These are phyloP conservation scores for Ochropacha duplaris DNA, from an alignment of 2,888 invertebrate species.

Conservation along the genomic window DNA sequence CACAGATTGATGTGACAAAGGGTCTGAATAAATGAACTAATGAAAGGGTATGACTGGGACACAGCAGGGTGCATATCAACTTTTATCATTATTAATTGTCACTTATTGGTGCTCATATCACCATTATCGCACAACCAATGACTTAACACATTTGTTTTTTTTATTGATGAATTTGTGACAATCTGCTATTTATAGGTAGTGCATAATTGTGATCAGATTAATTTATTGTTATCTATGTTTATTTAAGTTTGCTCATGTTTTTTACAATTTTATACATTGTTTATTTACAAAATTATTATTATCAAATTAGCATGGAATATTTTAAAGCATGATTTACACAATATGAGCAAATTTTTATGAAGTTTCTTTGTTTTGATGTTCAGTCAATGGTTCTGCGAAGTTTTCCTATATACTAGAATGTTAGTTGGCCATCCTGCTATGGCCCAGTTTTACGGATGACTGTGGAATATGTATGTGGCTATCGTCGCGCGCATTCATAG, in stretches of 20 bases:
- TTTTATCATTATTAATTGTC: slow-evolving; percentile 47
- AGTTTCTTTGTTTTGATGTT: slow-evolving; percentile 45
- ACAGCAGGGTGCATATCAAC: slow-evolving; percentile 70
- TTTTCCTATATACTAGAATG: slow-evolving; percentile 52
- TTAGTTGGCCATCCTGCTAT: slow-evolving; percentile 56
- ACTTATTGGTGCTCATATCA: slow-evolving; percentile 47
- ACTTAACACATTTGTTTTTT: slow-evolving; percentile 46
- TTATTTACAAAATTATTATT: slow-evolving; percentile 31
- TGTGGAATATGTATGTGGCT: slow-evolving; percentile 77
- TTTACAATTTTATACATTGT: slow-evolving; percentile 32
- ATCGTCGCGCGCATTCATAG: slow-evolving; percentile 74
- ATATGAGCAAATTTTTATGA: slow-evolving; percentile 20
- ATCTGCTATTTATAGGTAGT: slow-evolving; percentile 25
- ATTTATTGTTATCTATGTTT: slow-evolving; percentile 28
- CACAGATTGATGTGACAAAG: slow-evolving; percentile 66
- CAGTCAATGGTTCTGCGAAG: slow-evolving; percentile 59
- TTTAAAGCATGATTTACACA: slow-evolving; percentile 28
- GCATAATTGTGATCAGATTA: slow-evolving; percentile 14
- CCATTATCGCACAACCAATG: slow-evolving; percentile 45
- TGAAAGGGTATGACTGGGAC: slow-evolving; percentile 67
- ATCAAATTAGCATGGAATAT: slow-evolving; percentile 33
- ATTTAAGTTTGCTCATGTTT: slow-evolving; percentile 24
- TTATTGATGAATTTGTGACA: slow-evolving; percentile 36
- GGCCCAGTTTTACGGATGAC: slow-evolving; percentile 70
- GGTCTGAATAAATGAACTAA: slow-evolving; percentile 58